Percentiles rank a stretch among this genome's conserved stretches.
Evolutionary conservation across 2,113 vertebrate species (phyloP).

Genomic region (Lophotis ruficrista): DNA sequence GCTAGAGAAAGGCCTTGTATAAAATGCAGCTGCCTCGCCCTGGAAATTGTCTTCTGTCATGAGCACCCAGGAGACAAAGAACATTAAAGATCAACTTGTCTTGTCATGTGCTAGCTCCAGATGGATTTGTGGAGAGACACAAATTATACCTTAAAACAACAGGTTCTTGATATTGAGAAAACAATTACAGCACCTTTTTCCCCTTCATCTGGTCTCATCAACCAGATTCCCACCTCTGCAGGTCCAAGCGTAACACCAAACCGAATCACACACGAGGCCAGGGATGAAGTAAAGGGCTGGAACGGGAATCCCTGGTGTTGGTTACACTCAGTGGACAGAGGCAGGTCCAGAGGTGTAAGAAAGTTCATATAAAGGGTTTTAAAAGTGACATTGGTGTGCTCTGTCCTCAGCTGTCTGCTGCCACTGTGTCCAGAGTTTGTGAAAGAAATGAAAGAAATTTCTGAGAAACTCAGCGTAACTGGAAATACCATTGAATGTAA

Average conservation of each 20-base stretch:
- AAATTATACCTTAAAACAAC: not conserved
- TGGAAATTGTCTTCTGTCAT: too few species aligned
- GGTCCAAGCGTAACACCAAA: not conserved
- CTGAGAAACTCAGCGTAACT: accelerated
- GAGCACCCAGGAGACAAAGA: conserved; percentile 41
- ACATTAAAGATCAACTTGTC: conserved; percentile 43
- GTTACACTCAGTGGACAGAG: not conserved
- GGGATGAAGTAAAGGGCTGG: not conserved
- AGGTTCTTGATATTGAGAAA: not conserved
- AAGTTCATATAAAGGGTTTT: not conserved
- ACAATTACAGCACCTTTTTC: not conserved
- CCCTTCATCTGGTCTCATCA: not conserved
- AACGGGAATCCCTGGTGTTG: not conserved
- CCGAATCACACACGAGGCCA: not conserved
- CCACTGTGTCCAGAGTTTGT: not conserved
- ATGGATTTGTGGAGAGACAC: not conserved
- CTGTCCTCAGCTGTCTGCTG: not conserved
- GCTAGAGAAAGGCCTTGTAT: not conserved
- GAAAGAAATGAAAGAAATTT: not conserved
- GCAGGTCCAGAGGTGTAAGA: not conserved
- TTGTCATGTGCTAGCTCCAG: conserved; percentile 30
- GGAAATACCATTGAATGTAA: not conserved
- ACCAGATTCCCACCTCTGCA: not conserved
- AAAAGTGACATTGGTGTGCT: not conserved
- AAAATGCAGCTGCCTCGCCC: not conserved